Percentiles rank a stretch among this genome's conserved stretches.
These are phyloP conservation scores for Paradoxurus hermaphroditus DNA, from an alignment of 2,113 vertebrate species.

Conservation along the genomic window DNA sequence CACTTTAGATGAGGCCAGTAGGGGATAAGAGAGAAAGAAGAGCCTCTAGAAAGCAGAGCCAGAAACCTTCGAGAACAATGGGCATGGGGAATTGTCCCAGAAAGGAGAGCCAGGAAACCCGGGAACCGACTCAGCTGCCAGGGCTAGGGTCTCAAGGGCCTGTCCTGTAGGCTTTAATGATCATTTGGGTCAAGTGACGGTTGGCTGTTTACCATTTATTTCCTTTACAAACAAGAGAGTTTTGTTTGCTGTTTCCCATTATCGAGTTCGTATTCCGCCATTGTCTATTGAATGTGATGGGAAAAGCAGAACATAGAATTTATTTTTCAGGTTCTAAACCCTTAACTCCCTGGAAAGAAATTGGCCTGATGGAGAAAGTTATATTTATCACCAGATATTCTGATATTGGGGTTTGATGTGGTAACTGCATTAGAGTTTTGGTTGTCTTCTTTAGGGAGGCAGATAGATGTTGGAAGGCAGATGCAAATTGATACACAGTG, in stretches of 20 bases:
- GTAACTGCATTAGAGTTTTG: not conserved
- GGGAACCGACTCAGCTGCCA: not conserved
- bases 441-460: not conserved
- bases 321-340: slow-evolving; percentile 4
- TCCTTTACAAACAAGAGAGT: not conserved
- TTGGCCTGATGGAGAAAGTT: not conserved
- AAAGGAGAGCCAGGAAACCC: not conserved
- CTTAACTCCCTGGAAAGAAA: not conserved
- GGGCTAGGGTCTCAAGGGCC: not conserved
- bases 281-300: not conserved
- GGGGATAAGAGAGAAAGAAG: not conserved
- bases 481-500: not conserved
- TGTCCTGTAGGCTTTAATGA: not conserved
- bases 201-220: not conserved
- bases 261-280: not conserved
- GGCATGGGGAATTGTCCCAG: not conserved
- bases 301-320: not conserved
- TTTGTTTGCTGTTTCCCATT: not conserved
- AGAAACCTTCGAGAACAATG: not conserved
- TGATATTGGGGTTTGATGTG: not conserved
- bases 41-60: not conserved
- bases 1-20: not conserved
- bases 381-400: not conserved
- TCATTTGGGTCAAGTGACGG: not conserved
- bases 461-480: not conserved